A percentile compares a stretch with the other conserved stretches of the same genome.
Evolutionary conservation across 2,888 invertebrate species (phyloP).

Genomic region (Baronia brevicornis): DNA sequence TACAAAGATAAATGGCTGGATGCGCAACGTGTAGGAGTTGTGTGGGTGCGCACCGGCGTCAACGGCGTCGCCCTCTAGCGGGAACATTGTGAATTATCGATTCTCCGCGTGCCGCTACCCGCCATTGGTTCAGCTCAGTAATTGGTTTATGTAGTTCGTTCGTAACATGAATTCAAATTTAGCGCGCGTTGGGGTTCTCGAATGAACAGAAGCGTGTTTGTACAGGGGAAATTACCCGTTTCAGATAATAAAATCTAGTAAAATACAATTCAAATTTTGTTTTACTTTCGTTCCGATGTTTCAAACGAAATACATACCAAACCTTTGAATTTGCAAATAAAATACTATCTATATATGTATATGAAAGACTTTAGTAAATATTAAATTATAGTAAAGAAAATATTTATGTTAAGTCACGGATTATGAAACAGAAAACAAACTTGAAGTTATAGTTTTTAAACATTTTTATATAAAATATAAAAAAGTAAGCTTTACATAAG

Average conservation of each 20-base stretch:
- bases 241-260: slow-evolving; percentile 54
- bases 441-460: too few species aligned
- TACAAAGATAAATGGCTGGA: slow-evolving; percentile 48
- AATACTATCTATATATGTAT: slow-evolving; percentile 9
- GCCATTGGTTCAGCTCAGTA: slow-evolving; percentile 66
- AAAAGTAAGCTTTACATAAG: too few species aligned
- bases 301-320: too few species aligned
- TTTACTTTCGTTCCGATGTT: slow-evolving; percentile 29
- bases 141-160: slow-evolving; percentile 71
- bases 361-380: slow-evolving; percentile 7
- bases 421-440: too few species aligned
- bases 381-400: too few species aligned
- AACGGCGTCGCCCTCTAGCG: slow-evolving; percentile 69
- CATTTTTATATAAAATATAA: too few species aligned
- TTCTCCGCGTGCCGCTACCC: slow-evolving; percentile 53
- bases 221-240: slow-evolving; percentile 53
- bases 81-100: slow-evolving; percentile 73
- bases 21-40: slow-evolving; percentile 71
- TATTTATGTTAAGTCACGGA: too few species aligned
- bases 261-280: slow-evolving; percentile 52
- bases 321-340: too few species aligned
- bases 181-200: slow-evolving; percentile 56
- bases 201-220: slow-evolving; percentile 52
- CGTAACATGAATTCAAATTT: slow-evolving; percentile 74
- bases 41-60: slow-evolving; percentile 65